Conservation (phyloP, 2,113 vertebrate species). For the Oryctolagus cuniculus region DNA sequence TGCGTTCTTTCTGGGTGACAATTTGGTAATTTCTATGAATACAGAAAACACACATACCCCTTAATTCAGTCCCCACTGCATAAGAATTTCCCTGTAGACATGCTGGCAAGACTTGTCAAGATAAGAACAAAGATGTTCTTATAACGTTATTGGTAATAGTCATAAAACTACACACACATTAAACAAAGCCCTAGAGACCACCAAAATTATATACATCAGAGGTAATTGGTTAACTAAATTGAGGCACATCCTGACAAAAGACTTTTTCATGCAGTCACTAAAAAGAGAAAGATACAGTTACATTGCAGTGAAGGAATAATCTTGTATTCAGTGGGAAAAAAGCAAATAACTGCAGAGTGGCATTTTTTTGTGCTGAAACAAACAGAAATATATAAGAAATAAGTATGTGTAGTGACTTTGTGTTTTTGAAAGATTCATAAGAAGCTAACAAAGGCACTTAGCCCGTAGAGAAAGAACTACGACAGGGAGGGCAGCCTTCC, state of each 20-base stretch:
- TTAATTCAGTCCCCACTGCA: neutral
- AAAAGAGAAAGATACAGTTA: slow-evolving; percentile 26
- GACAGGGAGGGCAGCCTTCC: neutral
- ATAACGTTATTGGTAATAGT: neutral
- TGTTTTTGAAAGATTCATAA: slow-evolving; percentile 31
- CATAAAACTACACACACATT: neutral
- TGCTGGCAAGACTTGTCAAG: neutral
- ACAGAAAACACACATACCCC: neutral
- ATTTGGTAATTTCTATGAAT: slow-evolving; percentile 40
- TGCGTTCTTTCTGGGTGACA: neutral
- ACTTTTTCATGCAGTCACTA: neutral
- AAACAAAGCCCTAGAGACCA: slow-evolving; percentile 4
- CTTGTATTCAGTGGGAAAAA: neutral
- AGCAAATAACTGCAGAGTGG: neutral
- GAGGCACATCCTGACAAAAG: neutral
- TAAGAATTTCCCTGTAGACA: neutral
- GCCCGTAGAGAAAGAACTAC: neutral
- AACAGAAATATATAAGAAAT: neutral
- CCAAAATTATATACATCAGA: neutral
- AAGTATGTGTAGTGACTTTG: neutral
- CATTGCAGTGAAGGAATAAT: slow-evolving; percentile 9
- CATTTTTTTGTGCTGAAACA: slow-evolving; percentile 32
- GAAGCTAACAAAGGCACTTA: slow-evolving; percentile 13
- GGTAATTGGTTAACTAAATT: neutral
- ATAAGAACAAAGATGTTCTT: slow-evolving; percentile 9